A percentile compares a stretch with the other conserved stretches of the same genome.
phyloP scores from a whole-genome alignment of 2,888 invertebrate species.

The Bellardia pandia region DNA sequence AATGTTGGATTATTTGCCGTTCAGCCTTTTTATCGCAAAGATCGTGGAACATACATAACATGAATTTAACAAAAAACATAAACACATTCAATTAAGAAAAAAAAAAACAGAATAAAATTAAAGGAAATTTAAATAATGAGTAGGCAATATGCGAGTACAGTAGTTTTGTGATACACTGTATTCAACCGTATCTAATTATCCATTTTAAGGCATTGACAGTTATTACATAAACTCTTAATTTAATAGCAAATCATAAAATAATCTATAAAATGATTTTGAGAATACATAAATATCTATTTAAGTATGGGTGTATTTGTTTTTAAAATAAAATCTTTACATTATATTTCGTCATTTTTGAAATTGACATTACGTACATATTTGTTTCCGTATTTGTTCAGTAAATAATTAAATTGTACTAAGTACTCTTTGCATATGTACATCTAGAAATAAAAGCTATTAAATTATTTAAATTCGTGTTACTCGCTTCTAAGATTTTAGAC shows the following conservation, averaged over 20 bases:
- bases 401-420: constrained; percentile 4
- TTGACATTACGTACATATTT: constrained; percentile 15
- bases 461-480: background rate
- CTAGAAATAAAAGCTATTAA: background rate
- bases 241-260: too few relatives aligned
- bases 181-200: background rate
- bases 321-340: background rate
- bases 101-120: too few relatives aligned
- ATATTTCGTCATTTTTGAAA: constrained; percentile 6
- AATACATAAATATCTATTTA: background rate
- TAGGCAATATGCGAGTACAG: too few relatives aligned
- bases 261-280: background rate
- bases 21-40: too few relatives aligned
- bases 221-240: too few relatives aligned
- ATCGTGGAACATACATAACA: too few relatives aligned
- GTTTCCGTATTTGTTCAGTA: background rate
- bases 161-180: too few relatives aligned
- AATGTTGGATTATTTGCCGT: too few relatives aligned
- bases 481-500: constrained; percentile 74
- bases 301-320: background rate
- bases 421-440: background rate
- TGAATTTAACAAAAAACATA: too few relatives aligned
- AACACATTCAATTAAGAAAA: too few relatives aligned
- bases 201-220: background rate
- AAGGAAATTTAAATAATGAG: too few relatives aligned